Conservation (phyloP, 2,797 vertebrate species). For the Chaetodon trifasciatus region DNA sequence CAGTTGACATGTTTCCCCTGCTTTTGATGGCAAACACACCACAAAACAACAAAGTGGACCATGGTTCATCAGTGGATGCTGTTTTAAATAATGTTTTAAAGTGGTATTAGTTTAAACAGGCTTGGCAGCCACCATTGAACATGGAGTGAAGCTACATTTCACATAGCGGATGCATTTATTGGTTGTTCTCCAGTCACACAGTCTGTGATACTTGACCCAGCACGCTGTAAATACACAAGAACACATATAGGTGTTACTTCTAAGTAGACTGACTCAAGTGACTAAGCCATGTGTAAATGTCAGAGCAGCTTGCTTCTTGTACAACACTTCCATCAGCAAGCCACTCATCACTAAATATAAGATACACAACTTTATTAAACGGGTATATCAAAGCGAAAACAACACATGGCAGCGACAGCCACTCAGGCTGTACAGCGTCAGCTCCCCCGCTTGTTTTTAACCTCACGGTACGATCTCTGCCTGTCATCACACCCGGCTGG, state of each 20-base stretch:
- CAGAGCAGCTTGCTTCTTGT: background rate
- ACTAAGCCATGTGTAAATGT: background rate
- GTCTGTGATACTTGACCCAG: background rate
- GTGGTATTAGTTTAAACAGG: background rate
- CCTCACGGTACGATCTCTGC: background rate
- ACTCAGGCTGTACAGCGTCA: background rate
- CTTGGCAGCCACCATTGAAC: background rate
- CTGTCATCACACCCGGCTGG: background rate
- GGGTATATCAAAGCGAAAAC: background rate
- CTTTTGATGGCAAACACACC: conserved; percentile 26
- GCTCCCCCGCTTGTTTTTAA: background rate
- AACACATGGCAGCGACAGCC: background rate
- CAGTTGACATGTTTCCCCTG: conserved; percentile 9
- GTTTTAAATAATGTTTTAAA: conserved; percentile 26
- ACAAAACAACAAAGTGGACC: conserved; percentile 12
- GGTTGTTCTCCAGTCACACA: background rate
- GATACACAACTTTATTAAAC: background rate
- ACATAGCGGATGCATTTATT: background rate
- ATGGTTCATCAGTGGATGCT: conserved; percentile 13
- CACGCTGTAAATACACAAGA: background rate
- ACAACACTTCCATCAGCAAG: background rate
- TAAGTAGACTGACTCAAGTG: background rate
- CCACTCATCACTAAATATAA: background rate
- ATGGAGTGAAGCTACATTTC: background rate
- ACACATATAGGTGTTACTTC: background rate